Conservation (phyloP, 2,888 invertebrate species). For the Pandemis corylana region DNA sequence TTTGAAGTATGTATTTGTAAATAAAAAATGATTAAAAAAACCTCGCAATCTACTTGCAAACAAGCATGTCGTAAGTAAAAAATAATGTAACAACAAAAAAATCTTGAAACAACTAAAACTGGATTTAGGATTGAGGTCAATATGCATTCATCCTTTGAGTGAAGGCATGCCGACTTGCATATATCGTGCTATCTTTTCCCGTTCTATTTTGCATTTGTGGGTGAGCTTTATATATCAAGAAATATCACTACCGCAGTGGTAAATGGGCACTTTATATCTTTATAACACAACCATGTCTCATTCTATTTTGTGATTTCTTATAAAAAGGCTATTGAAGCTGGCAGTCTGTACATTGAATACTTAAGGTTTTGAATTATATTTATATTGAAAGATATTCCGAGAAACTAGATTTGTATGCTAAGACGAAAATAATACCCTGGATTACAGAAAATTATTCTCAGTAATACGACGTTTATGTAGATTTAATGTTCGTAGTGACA, state of each 20-base stretch:
- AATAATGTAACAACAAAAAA: neutral
- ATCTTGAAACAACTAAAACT: neutral
- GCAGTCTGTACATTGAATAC: neutral
- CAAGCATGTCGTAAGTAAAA: too few relatives aligned
- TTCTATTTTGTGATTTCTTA: neutral
- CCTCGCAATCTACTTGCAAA: neutral
- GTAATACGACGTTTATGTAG: neutral
- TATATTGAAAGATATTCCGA: neutral
- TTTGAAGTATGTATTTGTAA: too few relatives aligned
- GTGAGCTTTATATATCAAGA: conserved; percentile 45
- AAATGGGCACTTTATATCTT: neutral
- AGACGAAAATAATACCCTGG: neutral
- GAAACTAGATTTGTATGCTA: neutral
- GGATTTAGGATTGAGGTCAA: conserved; percentile 40
- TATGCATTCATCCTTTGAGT: conserved; percentile 50
- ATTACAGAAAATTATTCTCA: neutral
- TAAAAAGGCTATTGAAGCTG: neutral
- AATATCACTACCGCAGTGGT: conserved; percentile 23
- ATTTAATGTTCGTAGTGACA: neutral
- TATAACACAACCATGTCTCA: neutral
- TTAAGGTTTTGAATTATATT: neutral
- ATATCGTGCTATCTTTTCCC: conserved; percentile 50
- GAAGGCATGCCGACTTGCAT: conserved; percentile 29
- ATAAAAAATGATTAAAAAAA: too few relatives aligned
- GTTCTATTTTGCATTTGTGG: conserved; percentile 55